phyloP scores from a whole-genome alignment of 2,888 invertebrate genomes.

The Drosophila nigricruria region DNA sequence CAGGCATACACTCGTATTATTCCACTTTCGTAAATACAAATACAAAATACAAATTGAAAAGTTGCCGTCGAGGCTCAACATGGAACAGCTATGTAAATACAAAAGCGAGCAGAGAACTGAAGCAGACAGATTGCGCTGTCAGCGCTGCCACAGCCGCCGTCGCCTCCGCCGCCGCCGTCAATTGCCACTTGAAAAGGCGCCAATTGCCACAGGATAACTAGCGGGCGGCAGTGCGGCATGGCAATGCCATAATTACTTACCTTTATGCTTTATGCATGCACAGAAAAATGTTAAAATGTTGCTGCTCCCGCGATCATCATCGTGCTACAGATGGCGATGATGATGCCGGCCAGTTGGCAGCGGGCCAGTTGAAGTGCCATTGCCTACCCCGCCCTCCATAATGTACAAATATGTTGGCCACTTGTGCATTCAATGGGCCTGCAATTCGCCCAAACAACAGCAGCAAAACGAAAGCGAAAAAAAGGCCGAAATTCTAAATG shows the following conservation, averaged over 20 bases:
- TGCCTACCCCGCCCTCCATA: conserved; percentile 1
- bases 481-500: background rate
- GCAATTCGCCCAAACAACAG: conserved; percentile 28
- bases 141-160: background rate
- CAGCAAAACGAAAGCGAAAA: conserved; percentile 3
- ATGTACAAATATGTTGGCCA: conserved; percentile 56
- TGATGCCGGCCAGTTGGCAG: conserved; percentile 21
- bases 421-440: conserved; percentile 58
- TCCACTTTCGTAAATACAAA: conserved; percentile 32
- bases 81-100: conserved; percentile 28
- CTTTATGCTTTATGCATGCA: conserved; percentile 44
- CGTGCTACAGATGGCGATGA: conserved; percentile 14
- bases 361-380: conserved; percentile 29
- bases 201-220: conserved; percentile 33
- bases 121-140: conserved; percentile 33
- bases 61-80: conserved; percentile 47
- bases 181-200: conserved; percentile 43
- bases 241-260: conserved; percentile 63
- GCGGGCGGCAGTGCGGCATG: conserved; percentile 12
- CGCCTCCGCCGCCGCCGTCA: conserved; percentile 18
- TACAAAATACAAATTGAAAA: conserved; percentile 58
- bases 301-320: conserved; percentile 14
- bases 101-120: conserved; percentile 12
- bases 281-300: conserved; percentile 12
- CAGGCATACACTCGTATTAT: conserved; percentile 33